Conservation (phyloP, 1,140 invertebrate genomes). For the Drosophila pectinifera region DNA sequence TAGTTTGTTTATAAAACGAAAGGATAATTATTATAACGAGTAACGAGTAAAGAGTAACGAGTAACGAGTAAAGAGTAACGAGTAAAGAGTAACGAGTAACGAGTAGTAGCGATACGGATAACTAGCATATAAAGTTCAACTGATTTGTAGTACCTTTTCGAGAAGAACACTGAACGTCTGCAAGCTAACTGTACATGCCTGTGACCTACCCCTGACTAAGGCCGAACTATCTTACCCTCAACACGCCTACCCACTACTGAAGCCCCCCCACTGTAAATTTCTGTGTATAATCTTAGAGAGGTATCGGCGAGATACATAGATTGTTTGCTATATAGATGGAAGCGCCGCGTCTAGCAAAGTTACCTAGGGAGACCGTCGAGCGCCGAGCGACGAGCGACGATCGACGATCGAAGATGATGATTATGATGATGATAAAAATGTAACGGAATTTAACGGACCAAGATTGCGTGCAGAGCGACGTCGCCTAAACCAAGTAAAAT, state of each 20-base stretch:
- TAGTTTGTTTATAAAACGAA: constrained; percentile 80
- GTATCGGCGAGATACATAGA: constrained; percentile 62
- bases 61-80: constrained; percentile 16
- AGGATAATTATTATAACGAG: constrained; percentile 38
- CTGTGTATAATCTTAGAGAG: constrained; percentile 70
- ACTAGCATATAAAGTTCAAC: constrained; percentile 74
- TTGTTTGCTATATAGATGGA: constrained; percentile 64
- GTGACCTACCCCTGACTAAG: constrained; percentile 43
- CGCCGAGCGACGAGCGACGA: constrained; percentile 9
- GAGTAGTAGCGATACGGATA: constrained; percentile 44
- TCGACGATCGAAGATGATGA: constrained; percentile 1
- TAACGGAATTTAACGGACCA: constrained; percentile 82
- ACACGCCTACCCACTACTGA: constrained; percentile 24
- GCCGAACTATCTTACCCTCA: constrained; percentile 31
- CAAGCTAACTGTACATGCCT: constrained; percentile 71
- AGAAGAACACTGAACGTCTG: constrained; percentile 42
- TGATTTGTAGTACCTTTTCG: constrained; percentile 82
- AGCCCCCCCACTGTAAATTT: constrained; percentile 72
- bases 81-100: constrained; percentile 18
- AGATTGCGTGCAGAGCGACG: constrained; percentile 81
- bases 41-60: constrained; percentile 7
- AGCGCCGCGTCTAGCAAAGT: constrained; percentile 57
- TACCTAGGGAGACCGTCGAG: constrained; percentile 14
- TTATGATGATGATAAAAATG: constrained; percentile 64
- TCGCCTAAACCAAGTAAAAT: constrained; percentile 80